A percentile compares a stretch with the other conserved stretches of the same genome.
These are phyloP conservation scores for Lepus europaeus DNA, from an alignment of 2,113 vertebrate genomes.

Conservation along the genomic window DNA sequence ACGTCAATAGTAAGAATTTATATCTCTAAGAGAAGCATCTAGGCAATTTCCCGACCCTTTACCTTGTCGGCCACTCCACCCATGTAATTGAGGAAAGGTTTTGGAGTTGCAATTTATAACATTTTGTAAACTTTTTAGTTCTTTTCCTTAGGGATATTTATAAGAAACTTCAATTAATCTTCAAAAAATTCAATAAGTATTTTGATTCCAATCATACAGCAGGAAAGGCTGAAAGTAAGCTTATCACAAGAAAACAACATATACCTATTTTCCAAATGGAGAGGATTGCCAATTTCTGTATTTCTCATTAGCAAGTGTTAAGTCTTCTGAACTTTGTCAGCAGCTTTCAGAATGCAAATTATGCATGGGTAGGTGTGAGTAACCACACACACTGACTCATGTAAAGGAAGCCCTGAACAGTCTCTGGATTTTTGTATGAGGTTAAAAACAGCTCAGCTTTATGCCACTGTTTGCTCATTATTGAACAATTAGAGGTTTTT, in stretches of 20 bases:
- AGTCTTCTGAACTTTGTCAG: conserved; percentile 40
- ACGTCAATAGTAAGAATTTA: not conserved
- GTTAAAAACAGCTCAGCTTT: not conserved
- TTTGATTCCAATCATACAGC: not conserved
- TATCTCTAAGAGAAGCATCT: not conserved
- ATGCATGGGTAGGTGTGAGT: not conserved
- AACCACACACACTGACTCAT: conserved; percentile 12
- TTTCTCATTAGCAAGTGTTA: conserved; percentile 44
- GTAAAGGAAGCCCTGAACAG: conserved; percentile 42
- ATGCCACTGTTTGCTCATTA: conserved; percentile 25
- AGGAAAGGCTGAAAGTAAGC: not conserved
- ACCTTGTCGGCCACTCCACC: not conserved
- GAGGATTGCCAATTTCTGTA: not conserved
- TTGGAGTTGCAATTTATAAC: not conserved
- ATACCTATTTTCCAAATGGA: not conserved
- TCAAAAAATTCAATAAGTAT: not conserved
- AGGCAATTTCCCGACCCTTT: not conserved
- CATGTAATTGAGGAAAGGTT: not conserved
- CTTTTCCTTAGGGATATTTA: not conserved
- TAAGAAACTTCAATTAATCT: conserved; percentile 17
- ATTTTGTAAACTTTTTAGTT: not conserved
- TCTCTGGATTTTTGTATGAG: conserved; percentile 28
- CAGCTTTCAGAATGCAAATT: conserved; percentile 63
- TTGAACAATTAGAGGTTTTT: not conserved
- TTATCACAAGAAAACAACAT: not conserved